These are phyloP conservation scores for Drosophila persimilis DNA, from an alignment of 1,140 invertebrate genomes.

Conservation along the genomic window DNA sequence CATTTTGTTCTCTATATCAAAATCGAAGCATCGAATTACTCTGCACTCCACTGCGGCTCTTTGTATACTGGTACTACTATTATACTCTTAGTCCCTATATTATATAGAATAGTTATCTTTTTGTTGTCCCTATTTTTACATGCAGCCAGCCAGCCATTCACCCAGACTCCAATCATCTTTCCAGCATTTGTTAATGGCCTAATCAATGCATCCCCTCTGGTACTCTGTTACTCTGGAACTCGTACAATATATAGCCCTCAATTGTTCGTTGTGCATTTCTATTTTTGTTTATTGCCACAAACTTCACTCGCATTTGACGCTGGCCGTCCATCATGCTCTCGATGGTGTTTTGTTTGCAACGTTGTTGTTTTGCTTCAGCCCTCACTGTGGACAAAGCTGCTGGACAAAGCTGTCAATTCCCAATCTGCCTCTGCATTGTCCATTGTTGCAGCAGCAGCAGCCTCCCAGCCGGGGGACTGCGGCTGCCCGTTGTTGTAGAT, in stretches of 20 bases:
- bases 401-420: constrained; percentile 71
- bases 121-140: neutral
- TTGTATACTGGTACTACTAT: constrained; percentile 37
- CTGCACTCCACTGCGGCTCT: constrained; percentile 26
- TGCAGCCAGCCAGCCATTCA: neutral
- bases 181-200: constrained; percentile 43
- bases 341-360: constrained; percentile 45
- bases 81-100: constrained; percentile 27
- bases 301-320: constrained; percentile 64
- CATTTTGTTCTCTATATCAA: constrained; percentile 48
- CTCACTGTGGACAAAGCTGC: constrained; percentile 39
- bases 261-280: constrained; percentile 38
- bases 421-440: constrained; percentile 54
- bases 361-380: constrained; percentile 19
- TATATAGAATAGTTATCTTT: constrained; percentile 7
- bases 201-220: constrained; percentile 43
- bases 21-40: constrained; percentile 13
- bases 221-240: neutral
- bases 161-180: constrained; percentile 1
- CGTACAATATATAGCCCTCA: neutral
- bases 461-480: constrained; percentile 29
- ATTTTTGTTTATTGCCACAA: constrained; percentile 67
- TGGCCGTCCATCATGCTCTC: constrained; percentile 58
- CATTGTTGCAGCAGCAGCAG: constrained; percentile 42
- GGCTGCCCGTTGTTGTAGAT: constrained; percentile 60